Percentiles rank a stretch among this genome's conserved stretches.
Evolutionary conservation across 53 echinoderm and acorn worm genomes (phyloP).

Genomic region (Actinopyga echinites): DNA sequence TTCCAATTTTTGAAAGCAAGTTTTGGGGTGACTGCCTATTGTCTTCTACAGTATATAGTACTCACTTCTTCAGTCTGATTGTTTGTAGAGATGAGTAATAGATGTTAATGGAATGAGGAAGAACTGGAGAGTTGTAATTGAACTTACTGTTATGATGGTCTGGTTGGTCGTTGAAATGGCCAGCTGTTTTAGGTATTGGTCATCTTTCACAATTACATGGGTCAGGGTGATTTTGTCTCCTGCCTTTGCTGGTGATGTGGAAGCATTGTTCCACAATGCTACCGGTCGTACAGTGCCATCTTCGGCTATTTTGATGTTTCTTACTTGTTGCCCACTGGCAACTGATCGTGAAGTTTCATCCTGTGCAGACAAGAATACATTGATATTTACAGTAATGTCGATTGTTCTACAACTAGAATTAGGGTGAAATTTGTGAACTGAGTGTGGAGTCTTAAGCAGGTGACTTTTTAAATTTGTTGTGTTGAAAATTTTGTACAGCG

Average conservation of each 20-base stretch:
- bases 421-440: too few species aligned
- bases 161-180: slow-evolving; percentile 2
- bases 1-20: too few species aligned
- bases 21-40: too few species aligned
- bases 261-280: neutral
- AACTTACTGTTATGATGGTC: slow-evolving; percentile 9
- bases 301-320: neutral
- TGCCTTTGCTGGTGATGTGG: neutral
- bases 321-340: slow-evolving; percentile 4
- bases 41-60: too few species aligned
- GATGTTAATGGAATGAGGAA: too few species aligned
- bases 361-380: neutral
- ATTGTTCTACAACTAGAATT: too few species aligned
- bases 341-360: neutral
- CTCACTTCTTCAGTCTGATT: too few species aligned
- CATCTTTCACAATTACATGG: neutral
- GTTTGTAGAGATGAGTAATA: too few species aligned
- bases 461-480: too few species aligned
- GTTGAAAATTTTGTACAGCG: too few species aligned
- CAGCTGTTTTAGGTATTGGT: neutral
- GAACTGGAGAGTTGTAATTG: neutral
- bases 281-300: neutral
- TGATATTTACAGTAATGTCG: neutral
- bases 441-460: too few species aligned
- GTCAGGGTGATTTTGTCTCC: neutral